A percentile compares a stretch with the other conserved stretches of the same genome.
phyloP scores from a whole-genome alignment of 2,888 invertebrate species.

The Hypercompe scribonia region DNA sequence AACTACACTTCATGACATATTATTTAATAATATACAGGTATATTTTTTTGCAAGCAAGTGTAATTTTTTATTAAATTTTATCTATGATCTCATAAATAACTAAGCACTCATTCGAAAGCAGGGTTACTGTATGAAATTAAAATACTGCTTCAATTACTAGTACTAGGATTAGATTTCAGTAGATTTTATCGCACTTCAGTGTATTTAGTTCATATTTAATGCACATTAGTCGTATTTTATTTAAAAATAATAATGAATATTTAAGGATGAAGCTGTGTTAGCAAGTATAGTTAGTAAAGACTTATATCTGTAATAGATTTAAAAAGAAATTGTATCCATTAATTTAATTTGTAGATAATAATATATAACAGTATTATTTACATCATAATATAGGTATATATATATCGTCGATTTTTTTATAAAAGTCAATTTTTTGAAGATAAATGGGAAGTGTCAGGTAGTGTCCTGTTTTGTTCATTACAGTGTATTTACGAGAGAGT shows the following conservation, averaged over 20 bases:
- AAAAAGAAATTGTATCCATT: constrained; percentile 12
- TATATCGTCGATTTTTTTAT: not conserved
- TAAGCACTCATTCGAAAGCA: constrained; percentile 74
- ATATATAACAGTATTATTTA: constrained; percentile 9
- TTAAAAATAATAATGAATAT: not conserved
- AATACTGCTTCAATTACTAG: constrained; percentile 82
- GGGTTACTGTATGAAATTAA: constrained; percentile 69
- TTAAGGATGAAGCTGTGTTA: constrained; percentile 2
- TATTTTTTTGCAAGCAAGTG: constrained; percentile 53
- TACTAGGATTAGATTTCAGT: constrained; percentile 68
- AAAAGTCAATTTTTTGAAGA: not conserved
- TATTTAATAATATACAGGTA: not conserved
- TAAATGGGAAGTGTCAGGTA: not conserved
- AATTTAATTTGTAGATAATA: not conserved
- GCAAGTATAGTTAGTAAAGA: constrained; percentile 22
- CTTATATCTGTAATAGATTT: constrained; percentile 24
- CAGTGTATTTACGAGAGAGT: not conserved
- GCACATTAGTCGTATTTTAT: constrained; percentile 13
- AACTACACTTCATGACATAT: not conserved
- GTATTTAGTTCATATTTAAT: constrained; percentile 19
- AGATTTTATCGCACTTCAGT: constrained; percentile 38
- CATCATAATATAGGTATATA: not conserved
- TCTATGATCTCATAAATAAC: constrained; percentile 66
- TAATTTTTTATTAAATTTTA: constrained; percentile 42
- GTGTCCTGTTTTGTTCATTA: not conserved